Evolutionary conservation across 2,113 vertebrate genomes (phyloP), one percentile per base, ranked within the genome.

Genomic region (Rana temporaria): DNA sequence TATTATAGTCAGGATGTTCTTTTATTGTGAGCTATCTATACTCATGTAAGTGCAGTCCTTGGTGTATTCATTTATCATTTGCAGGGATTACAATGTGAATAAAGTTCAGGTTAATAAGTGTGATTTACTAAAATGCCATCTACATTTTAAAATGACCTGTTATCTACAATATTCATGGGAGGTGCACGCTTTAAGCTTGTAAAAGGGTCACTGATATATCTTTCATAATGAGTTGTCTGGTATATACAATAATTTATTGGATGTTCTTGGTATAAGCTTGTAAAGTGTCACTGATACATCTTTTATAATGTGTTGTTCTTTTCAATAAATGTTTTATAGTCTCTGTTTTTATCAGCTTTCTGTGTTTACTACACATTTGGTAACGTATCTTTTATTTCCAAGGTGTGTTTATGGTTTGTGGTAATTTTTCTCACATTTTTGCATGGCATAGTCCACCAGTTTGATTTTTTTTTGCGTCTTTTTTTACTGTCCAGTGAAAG

Each of bases 351-450:
- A 60, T 30, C 6, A 60, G 55, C 34, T 74, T 26, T 38, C 42
- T 72, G 17, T 72, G 52, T 72, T 71, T 72, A 24, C 30, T 72
- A 72, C 20, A 72, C 17, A 32, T 6, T 15, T 72, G 52, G 15
- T 18, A 70, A 53, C 20, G 52, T 55, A 20, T n/a, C 48, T 73
- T 73, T 32, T 56, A 53, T 19, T 34, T 42, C 18, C 30, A 73
- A 53, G 70, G 17, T 8, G 1, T 32, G 17, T 59, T 73, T 73
- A 73, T 73, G 30, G 53, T 3, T 14, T 30, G 20, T 18, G 9
- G 26, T 17, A 72, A n/a, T 17, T 22, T n/a, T 15, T 53, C 19
- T 56, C 17, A 73, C 17, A 52, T 6, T 67, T 42, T 22, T 9
- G 26, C 26, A 30, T 30, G 3, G 26, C 26, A 30, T 30, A 30